Base-by-base conservation (phyloP, 2,888 invertebrate genomes). In the Drosophila glabriapex region DNA sequence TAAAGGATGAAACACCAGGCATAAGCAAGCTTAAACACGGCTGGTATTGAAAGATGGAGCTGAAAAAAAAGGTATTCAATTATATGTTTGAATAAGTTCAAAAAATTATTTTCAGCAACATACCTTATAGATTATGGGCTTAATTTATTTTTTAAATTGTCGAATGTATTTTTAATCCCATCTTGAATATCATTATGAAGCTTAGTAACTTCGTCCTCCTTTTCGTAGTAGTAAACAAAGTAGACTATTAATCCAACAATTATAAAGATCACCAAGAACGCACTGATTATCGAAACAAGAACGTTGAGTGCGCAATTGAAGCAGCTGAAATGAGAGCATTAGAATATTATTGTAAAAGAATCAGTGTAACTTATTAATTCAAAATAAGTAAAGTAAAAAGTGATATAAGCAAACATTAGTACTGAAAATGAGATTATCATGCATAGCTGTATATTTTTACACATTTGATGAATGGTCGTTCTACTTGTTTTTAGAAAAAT, bases 291-390 rank as follows among this genome's bases (percentile, higher is more conserved):
- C 7, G 92, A 92, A 28, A 92, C 50, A 0, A 92, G 82, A 62
- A 92, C 78, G 76, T 83, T 92, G 9, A 92, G 80, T 29, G 92
- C 92, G 64, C 92, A 92, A 63, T 72, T 91, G 63, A 89, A 89
- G 80, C 92, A 92, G 77, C 92, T 92, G 73, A 49, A 83, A 85
- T 55, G 6, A 62, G 16, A 4, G 28, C 29, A 52, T n/a, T 12
- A 10, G 0, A 58, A 31, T 14, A 10, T 16, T 31, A 19, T 5
- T 31, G 9, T 52, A 5, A 54, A 14, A 10, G n/a, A 12, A 49
- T 9, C 14, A 37, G 14, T 5, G 25, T 31, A n/a, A 35, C 35
- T 35, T 35, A 35, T 35, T 35, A 35, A 14, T 46, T 25, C 2
- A 16, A 46, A 46, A 46, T 46, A 46, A 25, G 46, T 25, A 9